Conservation (phyloP, 2,888 invertebrate species). For the Lasioglossum figueresi region DNA sequence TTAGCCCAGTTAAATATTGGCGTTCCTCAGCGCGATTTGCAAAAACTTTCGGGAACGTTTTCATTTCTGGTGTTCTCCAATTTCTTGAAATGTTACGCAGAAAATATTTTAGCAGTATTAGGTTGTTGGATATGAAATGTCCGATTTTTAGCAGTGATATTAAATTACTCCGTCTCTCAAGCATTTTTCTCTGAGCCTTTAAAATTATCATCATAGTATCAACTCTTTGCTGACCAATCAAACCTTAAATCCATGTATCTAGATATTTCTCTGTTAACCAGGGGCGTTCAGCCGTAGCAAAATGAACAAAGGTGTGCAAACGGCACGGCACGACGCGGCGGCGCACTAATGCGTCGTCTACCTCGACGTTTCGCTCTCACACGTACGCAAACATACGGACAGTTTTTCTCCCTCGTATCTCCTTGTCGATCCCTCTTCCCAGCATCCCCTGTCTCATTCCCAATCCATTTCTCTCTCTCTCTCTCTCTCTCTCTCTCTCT, state of each 20-base stretch:
- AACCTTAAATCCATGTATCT: slow-evolving; percentile 13
- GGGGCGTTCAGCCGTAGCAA: slow-evolving; percentile 45
- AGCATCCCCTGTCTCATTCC: slow-evolving; percentile 5
- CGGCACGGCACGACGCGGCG: slow-evolving; percentile 54
- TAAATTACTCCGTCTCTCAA: too few relatives aligned
- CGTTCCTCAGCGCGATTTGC: not conserved
- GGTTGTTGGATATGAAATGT: too few relatives aligned
- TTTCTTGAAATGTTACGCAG: not conserved
- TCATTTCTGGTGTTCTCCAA: not conserved
- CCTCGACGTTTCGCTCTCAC: slow-evolving; percentile 45
- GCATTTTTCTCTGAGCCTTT: not conserved
- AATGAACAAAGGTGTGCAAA: slow-evolving; percentile 67
- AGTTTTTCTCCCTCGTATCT: slow-evolving; percentile 18
- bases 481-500: not conserved
- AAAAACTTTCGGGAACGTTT: not conserved
- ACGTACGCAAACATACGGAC: not conserved
- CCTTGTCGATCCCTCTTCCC: slow-evolving; percentile 15
- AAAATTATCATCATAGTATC: not conserved
- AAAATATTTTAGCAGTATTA: not conserved
- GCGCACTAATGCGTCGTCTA: slow-evolving; percentile 63
- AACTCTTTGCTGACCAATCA: too few relatives aligned
- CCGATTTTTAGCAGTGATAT: too few relatives aligned
- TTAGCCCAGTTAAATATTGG: not conserved
- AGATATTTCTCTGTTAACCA: slow-evolving; percentile 32
- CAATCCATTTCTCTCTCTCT: too few relatives aligned